Evolutionary conservation across 2,113 vertebrate species (phyloP).

Genomic region (Xenus cinereus): DNA sequence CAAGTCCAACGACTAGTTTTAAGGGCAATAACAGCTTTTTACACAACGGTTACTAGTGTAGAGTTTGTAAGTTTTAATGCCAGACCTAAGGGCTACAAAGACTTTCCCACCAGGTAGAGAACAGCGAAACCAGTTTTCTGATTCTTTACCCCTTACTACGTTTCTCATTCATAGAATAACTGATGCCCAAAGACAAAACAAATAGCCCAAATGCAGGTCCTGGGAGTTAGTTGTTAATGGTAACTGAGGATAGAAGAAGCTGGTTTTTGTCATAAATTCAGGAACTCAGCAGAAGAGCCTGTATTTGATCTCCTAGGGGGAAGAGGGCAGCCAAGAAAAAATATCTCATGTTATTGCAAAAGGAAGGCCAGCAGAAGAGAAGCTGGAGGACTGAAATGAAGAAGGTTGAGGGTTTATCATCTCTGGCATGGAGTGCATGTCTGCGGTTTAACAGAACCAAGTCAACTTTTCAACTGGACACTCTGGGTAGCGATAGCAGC

Average conservation of each 20-base stretch:
- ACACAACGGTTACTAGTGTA: conserved; percentile 58
- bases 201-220: background rate
- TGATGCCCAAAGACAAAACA: conserved; percentile 11
- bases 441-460: background rate
- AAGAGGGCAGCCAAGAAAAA: conserved; percentile 17
- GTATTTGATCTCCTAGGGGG: background rate
- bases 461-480: background rate
- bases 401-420: background rate
- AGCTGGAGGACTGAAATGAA: background rate
- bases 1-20: conserved; percentile 74
- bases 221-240: background rate
- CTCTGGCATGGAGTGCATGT: background rate
- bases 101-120: background rate
- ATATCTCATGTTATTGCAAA: background rate
- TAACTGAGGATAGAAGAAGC: conserved; percentile 24
- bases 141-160: background rate
- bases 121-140: background rate
- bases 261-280: conserved; percentile 2
- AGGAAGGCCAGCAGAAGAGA: background rate
- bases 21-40: conserved; percentile 70
- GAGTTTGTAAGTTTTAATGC: conserved; percentile 64
- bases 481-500: background rate
- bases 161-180: conserved; percentile 20
- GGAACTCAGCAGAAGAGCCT: background rate
- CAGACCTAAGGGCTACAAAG: conserved; percentile 38